These are phyloP conservation scores for Bos indicus DNA, from an alignment of 2,113 vertebrate genomes.

Conservation along the genomic window DNA sequence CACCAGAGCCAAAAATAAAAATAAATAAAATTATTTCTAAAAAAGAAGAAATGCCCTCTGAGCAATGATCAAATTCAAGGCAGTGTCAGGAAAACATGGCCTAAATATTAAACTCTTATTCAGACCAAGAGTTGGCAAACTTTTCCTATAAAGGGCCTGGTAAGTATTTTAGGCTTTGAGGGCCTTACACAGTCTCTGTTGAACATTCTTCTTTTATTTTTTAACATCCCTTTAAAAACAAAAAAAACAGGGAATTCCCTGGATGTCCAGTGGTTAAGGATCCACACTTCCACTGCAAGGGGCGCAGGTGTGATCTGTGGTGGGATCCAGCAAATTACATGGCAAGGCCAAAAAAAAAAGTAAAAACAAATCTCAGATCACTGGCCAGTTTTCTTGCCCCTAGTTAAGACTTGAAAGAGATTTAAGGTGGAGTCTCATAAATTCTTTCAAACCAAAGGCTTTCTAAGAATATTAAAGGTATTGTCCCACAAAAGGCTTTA, in stretches of 20 bases:
- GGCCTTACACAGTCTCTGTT: not conserved
- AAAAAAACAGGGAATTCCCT: not conserved
- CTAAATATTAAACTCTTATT: conserved; percentile 14
- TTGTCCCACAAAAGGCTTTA: not conserved
- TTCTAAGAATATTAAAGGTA: not conserved
- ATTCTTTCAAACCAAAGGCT: not conserved
- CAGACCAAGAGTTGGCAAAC: not conserved
- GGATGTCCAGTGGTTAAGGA: not conserved
- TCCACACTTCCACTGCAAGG: not conserved
- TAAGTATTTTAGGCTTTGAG: not conserved
- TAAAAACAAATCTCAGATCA: not conserved
- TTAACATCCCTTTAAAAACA: not conserved
- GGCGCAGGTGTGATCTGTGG: not conserved
- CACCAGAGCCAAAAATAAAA: not conserved
- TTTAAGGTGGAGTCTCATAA: not conserved
- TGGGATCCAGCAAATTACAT: not conserved
- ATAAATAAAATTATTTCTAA: not conserved
- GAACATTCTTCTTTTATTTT: not conserved
- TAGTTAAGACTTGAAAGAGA: not conserved
- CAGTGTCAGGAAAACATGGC: not conserved
- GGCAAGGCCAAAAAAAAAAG: not conserved
- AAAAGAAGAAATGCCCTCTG: not conserved
- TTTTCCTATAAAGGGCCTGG: not conserved
- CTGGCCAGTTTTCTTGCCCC: not conserved
- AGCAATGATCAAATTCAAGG: not conserved